phyloP scores from a whole-genome alignment of 2,888 invertebrate species.

The Drosophila borborema region DNA sequence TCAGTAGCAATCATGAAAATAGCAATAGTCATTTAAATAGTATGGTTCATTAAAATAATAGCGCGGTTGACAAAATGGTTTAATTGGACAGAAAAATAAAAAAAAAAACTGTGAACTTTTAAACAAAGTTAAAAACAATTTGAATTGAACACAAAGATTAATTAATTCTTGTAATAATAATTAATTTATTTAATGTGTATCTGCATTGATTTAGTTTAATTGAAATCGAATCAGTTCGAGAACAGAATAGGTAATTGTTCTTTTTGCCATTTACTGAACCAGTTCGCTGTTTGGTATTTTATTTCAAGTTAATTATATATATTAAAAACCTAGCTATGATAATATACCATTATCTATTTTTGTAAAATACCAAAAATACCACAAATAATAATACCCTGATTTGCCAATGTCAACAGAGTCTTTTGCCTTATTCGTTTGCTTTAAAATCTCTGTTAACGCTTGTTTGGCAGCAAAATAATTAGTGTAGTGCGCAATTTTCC shows the following conservation, averaged over 20 bases:
- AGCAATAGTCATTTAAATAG: too few relatives aligned
- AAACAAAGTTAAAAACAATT: too few relatives aligned
- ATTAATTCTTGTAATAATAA: too few relatives aligned
- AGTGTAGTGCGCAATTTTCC: constrained; percentile 9
- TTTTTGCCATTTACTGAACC: background rate
- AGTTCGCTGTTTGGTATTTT: background rate
- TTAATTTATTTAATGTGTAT: too few relatives aligned
- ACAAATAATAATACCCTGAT: background rate
- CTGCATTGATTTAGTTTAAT: background rate
- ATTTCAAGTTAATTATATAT: too few relatives aligned
- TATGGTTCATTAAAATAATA: too few relatives aligned
- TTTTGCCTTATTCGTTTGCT: background rate
- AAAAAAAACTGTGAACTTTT: too few relatives aligned
- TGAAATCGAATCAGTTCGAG: background rate
- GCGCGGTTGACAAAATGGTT: too few relatives aligned
- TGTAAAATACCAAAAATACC: background rate
- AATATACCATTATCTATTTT: background rate
- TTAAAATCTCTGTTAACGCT: background rate
- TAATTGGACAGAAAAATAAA: too few relatives aligned
- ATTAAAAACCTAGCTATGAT: background rate
- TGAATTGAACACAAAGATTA: too few relatives aligned
- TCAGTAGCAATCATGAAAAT: too few relatives aligned
- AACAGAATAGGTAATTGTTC: background rate
- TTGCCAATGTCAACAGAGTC: background rate
- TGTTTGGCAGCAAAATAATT: constrained; percentile 1